Percentiles rank a stretch among this genome's conserved stretches.
Evolutionary conservation across 2,888 invertebrate species (phyloP).

Genomic region (Andrena trimmerana): DNA sequence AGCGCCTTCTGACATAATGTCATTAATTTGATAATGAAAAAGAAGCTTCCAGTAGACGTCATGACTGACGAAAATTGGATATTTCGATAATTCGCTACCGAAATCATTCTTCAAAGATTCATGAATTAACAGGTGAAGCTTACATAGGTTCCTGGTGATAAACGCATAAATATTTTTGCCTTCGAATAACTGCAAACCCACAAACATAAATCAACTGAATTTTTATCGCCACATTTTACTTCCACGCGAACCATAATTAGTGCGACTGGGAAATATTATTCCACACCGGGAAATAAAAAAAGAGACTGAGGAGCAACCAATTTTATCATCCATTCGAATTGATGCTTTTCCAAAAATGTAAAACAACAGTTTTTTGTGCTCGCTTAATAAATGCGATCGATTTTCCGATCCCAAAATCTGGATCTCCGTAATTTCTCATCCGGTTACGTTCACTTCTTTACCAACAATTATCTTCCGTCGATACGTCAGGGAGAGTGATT

Average conservation of each 20-base stretch:
- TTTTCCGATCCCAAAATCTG: background rate
- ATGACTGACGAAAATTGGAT: background rate
- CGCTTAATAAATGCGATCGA: background rate
- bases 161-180: background rate
- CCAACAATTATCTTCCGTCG: background rate
- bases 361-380: background rate
- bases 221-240: too few relatives aligned
- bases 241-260: too few relatives aligned
- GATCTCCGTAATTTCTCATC: background rate
- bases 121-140: too few relatives aligned
- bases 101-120: too few relatives aligned
- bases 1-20: slow-evolving; percentile 6
- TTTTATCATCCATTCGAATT: background rate
- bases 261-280: too few relatives aligned
- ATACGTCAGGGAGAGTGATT: background rate
- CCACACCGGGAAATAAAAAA: too few relatives aligned
- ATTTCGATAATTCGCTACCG: too few relatives aligned
- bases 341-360: background rate
- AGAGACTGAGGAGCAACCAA: too few relatives aligned
- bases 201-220: background rate
- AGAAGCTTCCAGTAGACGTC: background rate
- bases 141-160: background rate
- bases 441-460: background rate
- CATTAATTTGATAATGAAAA: slow-evolving; percentile 24
- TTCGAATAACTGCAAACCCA: background rate